Percentiles rank a stretch among this genome's conserved stretches.
Evolutionary conservation across 2,888 invertebrate genomes (phyloP).

Genomic region (Heliconius aoede): DNA sequence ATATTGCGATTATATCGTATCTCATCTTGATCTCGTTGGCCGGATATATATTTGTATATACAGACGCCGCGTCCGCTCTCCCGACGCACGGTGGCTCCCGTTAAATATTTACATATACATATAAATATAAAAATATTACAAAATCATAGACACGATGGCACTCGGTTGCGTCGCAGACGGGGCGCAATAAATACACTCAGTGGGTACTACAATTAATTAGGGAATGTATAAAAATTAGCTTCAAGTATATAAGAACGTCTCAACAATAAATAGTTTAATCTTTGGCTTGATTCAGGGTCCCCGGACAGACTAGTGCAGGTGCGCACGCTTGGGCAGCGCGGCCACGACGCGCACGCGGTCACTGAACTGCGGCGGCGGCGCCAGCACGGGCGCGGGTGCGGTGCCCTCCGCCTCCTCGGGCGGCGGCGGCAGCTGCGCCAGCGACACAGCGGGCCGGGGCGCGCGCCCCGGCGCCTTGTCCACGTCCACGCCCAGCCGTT

Average conservation of each 20-base stretch:
- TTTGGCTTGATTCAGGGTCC: slow-evolving; percentile 80
- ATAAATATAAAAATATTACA: slow-evolving; percentile 78
- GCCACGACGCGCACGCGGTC: slow-evolving; percentile 93
- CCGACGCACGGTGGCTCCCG: slow-evolving; percentile 59
- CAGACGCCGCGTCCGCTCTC: slow-evolving; percentile 67
- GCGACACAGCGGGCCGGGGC: slow-evolving; percentile 87
- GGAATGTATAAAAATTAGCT: slow-evolving; percentile 79
- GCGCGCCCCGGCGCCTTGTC: slow-evolving; percentile 88
- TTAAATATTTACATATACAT: slow-evolving; percentile 74
- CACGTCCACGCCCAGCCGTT: slow-evolving; percentile 74
- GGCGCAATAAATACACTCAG: slow-evolving; percentile 26
- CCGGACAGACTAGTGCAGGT: slow-evolving; percentile 62
- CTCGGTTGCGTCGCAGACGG: slow-evolving; percentile 75
- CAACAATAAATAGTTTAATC: slow-evolving; percentile 82
- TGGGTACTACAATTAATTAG: slow-evolving; percentile 53
- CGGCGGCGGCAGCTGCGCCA: slow-evolving; percentile 62
- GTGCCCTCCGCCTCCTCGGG: slow-evolving; percentile 79
- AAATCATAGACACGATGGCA: slow-evolving; percentile 79
- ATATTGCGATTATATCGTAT: slow-evolving; percentile 52
- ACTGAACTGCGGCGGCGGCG: slow-evolving; percentile 96
- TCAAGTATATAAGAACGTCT: slow-evolving; percentile 71
- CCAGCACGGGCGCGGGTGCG: slow-evolving; percentile 84
- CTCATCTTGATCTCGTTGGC: slow-evolving; percentile 60
- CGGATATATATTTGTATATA: slow-evolving; percentile 66
- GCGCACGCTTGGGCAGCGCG: slow-evolving; percentile 89